A percentile compares a stretch with the other conserved stretches of the same genome.
phyloP scores from a whole-genome alignment of 2,113 vertebrate species.

The Nycticebus coucang region DNA sequence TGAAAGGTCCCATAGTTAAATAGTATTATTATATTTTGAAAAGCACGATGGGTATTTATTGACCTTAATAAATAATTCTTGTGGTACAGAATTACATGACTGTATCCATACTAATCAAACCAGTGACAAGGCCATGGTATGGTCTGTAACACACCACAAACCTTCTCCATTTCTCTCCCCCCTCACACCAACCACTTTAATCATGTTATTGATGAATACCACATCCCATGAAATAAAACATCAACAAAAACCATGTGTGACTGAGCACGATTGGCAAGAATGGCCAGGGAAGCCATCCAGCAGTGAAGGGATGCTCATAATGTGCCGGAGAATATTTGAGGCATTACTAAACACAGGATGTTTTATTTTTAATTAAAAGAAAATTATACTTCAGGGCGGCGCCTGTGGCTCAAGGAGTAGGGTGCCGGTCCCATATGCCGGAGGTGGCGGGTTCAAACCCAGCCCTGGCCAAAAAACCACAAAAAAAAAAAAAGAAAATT shows the following conservation, averaged over 20 bases:
- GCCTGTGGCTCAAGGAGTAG: no score
- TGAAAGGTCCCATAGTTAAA: neutral
- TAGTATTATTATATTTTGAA: neutral
- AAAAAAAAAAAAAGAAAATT: neutral
- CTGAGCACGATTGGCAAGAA: neutral
- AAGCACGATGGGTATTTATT: neutral
- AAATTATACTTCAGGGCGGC: neutral
- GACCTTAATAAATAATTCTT: neutral
- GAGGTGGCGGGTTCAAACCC: no score
- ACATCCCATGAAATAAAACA: neutral
- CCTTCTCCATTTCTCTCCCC: neutral
- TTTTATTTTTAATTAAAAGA: neutral
- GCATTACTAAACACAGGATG: neutral
- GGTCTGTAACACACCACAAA: neutral
- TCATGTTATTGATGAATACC: neutral
- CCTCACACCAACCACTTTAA: neutral
- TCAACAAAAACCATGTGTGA: neutral
- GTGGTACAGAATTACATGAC: constrained; percentile 4
- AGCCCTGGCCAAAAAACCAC: no score
- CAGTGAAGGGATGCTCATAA: neutral
- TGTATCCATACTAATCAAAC: neutral
- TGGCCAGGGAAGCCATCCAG: neutral
- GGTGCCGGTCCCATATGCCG: no score
- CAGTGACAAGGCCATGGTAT: neutral
- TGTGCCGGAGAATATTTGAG: neutral